Base-by-base conservation (phyloP, 2,888 invertebrate species). In the Disparrhopalites patrizii region DNA sequence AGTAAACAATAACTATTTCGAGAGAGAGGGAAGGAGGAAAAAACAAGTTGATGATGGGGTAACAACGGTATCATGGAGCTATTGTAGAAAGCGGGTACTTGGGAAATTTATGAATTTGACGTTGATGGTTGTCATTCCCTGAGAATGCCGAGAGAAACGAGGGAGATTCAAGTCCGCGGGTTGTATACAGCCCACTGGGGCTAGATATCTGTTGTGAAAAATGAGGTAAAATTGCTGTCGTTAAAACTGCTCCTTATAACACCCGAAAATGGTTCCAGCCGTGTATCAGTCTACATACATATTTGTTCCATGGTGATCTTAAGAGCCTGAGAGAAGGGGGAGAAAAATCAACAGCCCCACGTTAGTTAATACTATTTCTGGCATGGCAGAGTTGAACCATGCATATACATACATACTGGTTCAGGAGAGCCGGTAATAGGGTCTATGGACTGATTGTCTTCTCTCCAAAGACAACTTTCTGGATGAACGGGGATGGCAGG, bases 401-500 rank as follows among this genome's bases (percentile, higher is more conserved):
- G n/a, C n/a, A n/a, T n/a, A n/a, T n/a, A n/a, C n/a, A n/a, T n/a
- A n/a, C n/a, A n/a, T n/a, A n/a, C n/a, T n/a, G n/a, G n/a, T n/a
- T n/a, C n/a, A n/a, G n/a, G n/a, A n/a, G n/a, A n/a, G n/a, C n/a
- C n/a, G n/a, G n/a, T n/a, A n/a, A n/a, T n/a, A n/a, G n/a, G n/a
- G n/a, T n/a, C n/a, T n/a, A n/a, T n/a, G n/a, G n/a, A n/a, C n/a
- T n/a, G n/a, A n/a, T n/a, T n/a, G n/a, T n/a, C n/a, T n/a, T n/a
- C n/a, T n/a, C n/a, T n/a, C n/a, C n/a, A n/a, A n/a, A n/a, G n/a
- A n/a, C n/a, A n/a, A n/a, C n/a, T n/a, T n/a, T n/a, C n/a, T n/a
- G n/a, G n/a, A n/a, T n/a, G n/a, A 30, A 54, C 18, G 54, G n/a
- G n/a, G 56, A 56, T 56, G 56, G 38, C 56, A 56, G 56, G 23